Base-by-base conservation (phyloP, 1,140 invertebrate species). In the Parasteatoda tepidariorum region DNA sequence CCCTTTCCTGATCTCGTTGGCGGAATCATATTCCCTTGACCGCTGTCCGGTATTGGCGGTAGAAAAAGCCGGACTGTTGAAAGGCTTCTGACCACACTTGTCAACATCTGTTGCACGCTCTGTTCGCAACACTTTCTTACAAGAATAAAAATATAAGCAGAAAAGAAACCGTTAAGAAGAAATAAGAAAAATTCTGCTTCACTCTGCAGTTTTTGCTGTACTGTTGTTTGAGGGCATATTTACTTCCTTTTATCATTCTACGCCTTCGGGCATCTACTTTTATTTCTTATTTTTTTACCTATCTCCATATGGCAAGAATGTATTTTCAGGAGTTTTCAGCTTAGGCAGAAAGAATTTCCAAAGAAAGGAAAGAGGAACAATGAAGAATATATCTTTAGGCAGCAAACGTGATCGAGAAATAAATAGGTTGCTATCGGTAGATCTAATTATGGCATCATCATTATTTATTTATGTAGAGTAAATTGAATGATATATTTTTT, bases 71-170 rank as follows among this genome's bases (percentile, higher is more conserved):
- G 26, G 31, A 13, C 18, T 22, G 76, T 38, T 67, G 64, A 79
- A 79, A 68, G 62, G 62, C 62, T 68, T 30, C 76, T 79, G 76
- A 79, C 76, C 76, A 64, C 76, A 79, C 76, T 79, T 79, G 76
- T 79, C 76, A 79, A 68, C 76, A 79, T 79, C 76, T 79, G 76
- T 79, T 79, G 76, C 76, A 28, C 76, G 28, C 28, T 34, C 48
- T n/a, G 76, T 59, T 57, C 62, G 76, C 57, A 68, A 79, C 64
- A 68, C 48, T 79, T 38, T 57, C 62, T 18, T 11, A 61, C 71
- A 74, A 28, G 55, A 61, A 28, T 24, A 34, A 64, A 26, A 64
- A 76, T 68, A 79, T 18, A 48, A 48, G 18, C 38, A 48, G 38
- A 9, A 48, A 9, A 48, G 38, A 48, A 48, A 48, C n/a, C n/a